Evolutionary conservation across 2,113 vertebrate genomes (phyloP).

Genomic region (Gopherus flavomarginatus): DNA sequence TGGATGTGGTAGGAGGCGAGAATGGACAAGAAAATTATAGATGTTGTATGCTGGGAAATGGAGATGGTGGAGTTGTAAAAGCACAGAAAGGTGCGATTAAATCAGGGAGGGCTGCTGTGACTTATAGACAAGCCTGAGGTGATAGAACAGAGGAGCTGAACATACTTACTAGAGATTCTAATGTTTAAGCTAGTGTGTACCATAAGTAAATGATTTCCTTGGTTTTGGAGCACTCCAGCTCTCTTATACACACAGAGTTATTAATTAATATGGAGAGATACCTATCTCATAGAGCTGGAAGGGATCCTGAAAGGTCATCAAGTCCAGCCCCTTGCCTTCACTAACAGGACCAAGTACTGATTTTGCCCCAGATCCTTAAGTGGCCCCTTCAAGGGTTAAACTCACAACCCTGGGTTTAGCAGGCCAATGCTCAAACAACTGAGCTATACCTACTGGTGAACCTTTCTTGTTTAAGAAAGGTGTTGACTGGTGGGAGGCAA

Average conservation of each 20-base stretch:
- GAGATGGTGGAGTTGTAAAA: slow-evolving; percentile 23
- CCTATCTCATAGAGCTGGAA: no score
- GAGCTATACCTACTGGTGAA: not conserved
- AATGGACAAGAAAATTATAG: slow-evolving; percentile 33
- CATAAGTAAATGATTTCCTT: not conserved
- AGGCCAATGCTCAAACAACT: no score
- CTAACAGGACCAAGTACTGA: no score
- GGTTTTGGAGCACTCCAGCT: not conserved
- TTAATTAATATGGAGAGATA: no score
- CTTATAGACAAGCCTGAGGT: not conserved
- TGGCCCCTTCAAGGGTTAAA: no score
- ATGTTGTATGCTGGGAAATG: slow-evolving; percentile 14
- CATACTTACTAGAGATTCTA: not conserved
- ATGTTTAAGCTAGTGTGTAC: not conserved
- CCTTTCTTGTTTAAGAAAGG: not conserved
- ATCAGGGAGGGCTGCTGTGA: slow-evolving; percentile 1
- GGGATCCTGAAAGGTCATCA: no score
- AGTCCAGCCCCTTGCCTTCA: no score
- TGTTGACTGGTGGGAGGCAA: not conserved
- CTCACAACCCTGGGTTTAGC: no score
- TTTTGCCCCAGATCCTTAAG: no score
- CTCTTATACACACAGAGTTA: not conserved
- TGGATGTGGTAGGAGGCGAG: slow-evolving; percentile 26
- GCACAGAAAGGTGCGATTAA: slow-evolving; percentile 28
- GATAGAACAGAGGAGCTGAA: slow-evolving; percentile 2